phyloP scores from a whole-genome alignment of 2,888 invertebrate genomes.

The Axea sp. region DNA sequence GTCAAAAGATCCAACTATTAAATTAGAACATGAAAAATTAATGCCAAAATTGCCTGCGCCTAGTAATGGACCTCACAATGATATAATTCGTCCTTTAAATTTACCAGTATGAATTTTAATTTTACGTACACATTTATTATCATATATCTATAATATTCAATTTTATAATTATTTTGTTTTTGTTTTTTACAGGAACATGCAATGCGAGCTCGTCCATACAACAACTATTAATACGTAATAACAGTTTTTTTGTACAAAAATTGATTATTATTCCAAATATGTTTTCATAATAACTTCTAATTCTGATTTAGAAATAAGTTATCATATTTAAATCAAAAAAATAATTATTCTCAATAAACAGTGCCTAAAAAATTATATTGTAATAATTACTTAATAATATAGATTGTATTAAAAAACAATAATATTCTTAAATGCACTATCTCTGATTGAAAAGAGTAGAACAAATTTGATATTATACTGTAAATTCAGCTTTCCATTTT shows the following conservation, averaged over 20 bases:
- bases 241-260: not conserved
- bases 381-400: too few species aligned
- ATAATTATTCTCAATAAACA: too few species aligned
- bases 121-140: not conserved
- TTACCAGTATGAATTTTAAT: constrained; percentile 14
- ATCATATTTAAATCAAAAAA: too few species aligned
- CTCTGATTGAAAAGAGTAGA: too few species aligned
- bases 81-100: constrained; percentile 11
- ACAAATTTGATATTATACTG: too few species aligned
- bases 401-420: too few species aligned
- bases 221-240: not conserved
- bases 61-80: constrained; percentile 24
- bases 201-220: constrained; percentile 25
- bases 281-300: too few species aligned
- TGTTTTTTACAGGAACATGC: constrained; percentile 22
- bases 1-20: constrained; percentile 72
- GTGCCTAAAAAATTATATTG: too few species aligned
- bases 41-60: constrained; percentile 61
- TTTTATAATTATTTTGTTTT: not conserved
- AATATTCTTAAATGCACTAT: too few species aligned
- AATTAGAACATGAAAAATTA: constrained; percentile 73
- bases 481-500: too few species aligned
- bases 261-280: too few species aligned
- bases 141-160: not conserved
- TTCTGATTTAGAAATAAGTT: too few species aligned